These are phyloP conservation scores for Rhineura floridana DNA, from an alignment of 2,113 vertebrate genomes.

Conservation along the genomic window DNA sequence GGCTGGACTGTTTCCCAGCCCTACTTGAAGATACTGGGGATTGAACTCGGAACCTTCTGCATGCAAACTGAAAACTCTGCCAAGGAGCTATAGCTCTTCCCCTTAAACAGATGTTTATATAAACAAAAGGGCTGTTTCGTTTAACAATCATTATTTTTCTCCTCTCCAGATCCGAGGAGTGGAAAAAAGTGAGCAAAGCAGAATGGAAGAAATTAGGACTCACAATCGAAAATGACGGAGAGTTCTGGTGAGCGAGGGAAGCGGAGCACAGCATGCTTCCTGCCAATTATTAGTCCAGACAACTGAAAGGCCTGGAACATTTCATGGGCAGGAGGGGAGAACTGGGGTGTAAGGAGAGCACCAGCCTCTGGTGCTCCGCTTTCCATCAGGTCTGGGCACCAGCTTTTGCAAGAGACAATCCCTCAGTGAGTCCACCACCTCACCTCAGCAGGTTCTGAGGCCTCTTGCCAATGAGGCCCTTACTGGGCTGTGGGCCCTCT, in stretches of 20 bases:
- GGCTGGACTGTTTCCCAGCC: too few relatives aligned
- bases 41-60: too few relatives aligned
- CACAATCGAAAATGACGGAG: slow-evolving; percentile 88
- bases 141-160: background rate
- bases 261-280: background rate
- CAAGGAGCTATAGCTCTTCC: too few relatives aligned
- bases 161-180: slow-evolving; percentile 87
- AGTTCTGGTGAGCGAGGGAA: slow-evolving; percentile 88
- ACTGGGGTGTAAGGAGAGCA: background rate
- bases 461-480: too few relatives aligned
- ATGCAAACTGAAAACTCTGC: too few relatives aligned
- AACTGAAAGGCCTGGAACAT: background rate
- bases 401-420: background rate
- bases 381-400: background rate
- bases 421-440: too few relatives aligned
- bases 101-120: too few relatives aligned
- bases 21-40: too few relatives aligned
- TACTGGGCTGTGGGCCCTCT: too few relatives aligned
- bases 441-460: too few relatives aligned
- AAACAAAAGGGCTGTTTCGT: background rate
- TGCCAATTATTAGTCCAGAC: background rate
- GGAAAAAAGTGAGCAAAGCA: slow-evolving; percentile 84
- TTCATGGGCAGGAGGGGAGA: background rate
- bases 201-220: slow-evolving; percentile 86
- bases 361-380: background rate